phyloP scores from a whole-genome alignment of 2,797 vertebrate genomes.

The Myripristis murdjan region DNA sequence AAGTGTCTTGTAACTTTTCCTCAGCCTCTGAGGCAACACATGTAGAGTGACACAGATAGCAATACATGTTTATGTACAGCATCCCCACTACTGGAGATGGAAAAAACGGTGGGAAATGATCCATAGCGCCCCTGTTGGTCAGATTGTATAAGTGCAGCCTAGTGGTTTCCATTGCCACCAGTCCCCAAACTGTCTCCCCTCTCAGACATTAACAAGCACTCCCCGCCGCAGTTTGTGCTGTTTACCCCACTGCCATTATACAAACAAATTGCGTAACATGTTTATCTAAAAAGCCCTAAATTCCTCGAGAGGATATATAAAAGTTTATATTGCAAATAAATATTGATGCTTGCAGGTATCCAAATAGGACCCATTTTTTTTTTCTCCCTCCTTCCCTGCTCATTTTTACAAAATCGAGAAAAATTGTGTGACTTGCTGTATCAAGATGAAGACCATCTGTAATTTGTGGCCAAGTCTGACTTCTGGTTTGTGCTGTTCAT shows the following conservation, averaged over 20 bases:
- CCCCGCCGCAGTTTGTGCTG: constrained; percentile 75
- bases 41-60: background rate
- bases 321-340: constrained; percentile 76
- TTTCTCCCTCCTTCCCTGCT: constrained; percentile 17
- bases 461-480: constrained; percentile 25
- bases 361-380: constrained; percentile 56
- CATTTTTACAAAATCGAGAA: constrained; percentile 20
- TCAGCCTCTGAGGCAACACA: background rate
- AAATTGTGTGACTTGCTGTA: background rate
- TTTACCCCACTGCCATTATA: constrained; percentile 73
- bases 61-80: background rate
- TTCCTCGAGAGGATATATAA: constrained; percentile 65
- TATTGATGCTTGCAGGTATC: constrained; percentile 61
- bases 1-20: background rate
- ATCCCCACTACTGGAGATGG: constrained; percentile 26
- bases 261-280: constrained; percentile 80
- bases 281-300: constrained; percentile 69
- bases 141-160: constrained; percentile 38
- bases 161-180: constrained; percentile 52
- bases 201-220: constrained; percentile 75
- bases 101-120: constrained; percentile 30
- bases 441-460: constrained; percentile 45
- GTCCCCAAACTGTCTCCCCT: constrained; percentile 60
- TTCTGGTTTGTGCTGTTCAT: constrained; percentile 22
- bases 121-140: constrained; percentile 60